Evolutionary conservation across 2,113 vertebrate genomes (phyloP), one percentile per base, ranked within the genome.

Genomic region (Brevimyrus niger): DNA sequence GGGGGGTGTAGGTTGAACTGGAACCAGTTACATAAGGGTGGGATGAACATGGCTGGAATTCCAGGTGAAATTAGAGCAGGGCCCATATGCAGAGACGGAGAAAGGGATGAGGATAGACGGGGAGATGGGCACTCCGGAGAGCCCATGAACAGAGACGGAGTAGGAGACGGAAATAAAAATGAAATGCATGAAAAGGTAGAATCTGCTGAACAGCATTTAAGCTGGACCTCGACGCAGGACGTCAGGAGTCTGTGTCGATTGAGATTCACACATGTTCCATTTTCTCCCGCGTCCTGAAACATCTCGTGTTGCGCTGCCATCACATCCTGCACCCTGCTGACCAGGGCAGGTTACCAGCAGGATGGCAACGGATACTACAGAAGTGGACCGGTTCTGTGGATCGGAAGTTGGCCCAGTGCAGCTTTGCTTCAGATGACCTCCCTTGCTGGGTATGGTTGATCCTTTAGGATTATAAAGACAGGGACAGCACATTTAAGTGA

Each of bases 71-170:
- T 9, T 47, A 21, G 82, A 47, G 21, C 13, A 47, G 44, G 44
- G 44, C 44, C 44, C 82, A 84, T 21, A 5, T 19, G 8, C 38
- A 42, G 82, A 47, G 82, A 85, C 9, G 21, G 23, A 21, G 82
- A 21, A 85, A 46, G 44, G 3, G 44, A 27, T 21, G 42, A 44
- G 82, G 44, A 48, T 8, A 48, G 15, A 85, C 15, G 1, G 5
- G 82, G 44, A 47, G 82, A 84, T 48, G 82, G 82, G 44, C 21
- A 84, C 61, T 13, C n/a, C 0, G 6, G 15, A 38, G 82, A 84
- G 82, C 48, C 44, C 82, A 84, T 85, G 82, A 85, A n/a, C 35
- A 85, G 82, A 47, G 21, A 84, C 48, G 82, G 82, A 84, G 44
- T 17, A 38, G 82, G 82, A 84, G 82, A 47, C 8, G 44, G 82